phyloP scores from a whole-genome alignment of 2,113 vertebrate genomes.

The Xiphophorus couchianus region DNA sequence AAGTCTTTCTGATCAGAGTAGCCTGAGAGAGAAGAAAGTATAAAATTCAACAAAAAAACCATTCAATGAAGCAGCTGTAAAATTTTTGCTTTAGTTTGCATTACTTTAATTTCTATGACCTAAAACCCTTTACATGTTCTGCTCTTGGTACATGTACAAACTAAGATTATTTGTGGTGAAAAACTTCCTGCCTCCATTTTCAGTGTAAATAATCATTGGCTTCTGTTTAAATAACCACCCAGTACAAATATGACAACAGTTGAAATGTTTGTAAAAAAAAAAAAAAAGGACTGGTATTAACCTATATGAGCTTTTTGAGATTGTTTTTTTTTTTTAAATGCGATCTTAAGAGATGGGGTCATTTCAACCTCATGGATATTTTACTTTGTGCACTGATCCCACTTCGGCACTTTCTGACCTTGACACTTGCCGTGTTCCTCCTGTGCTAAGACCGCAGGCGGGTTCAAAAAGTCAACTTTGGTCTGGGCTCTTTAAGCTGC shows the following conservation, averaged over 20 bases:
- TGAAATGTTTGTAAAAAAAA: not conserved
- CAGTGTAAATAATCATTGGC: not conserved
- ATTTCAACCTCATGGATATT: too few species aligned
- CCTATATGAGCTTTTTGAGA: not conserved
- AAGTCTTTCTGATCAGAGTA: not conserved
- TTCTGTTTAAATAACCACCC: not conserved
- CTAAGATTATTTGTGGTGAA: not conserved
- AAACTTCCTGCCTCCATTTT: not conserved
- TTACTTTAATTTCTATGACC: not conserved
- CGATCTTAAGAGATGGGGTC: too few species aligned
- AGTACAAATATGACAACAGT: too few species aligned
- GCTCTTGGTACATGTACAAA: not conserved
- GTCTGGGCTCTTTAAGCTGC: too few species aligned
- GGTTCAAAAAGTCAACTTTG: not conserved
- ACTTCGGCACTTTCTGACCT: too few species aligned
- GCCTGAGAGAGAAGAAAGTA: not conserved
- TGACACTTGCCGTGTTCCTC: too few species aligned
- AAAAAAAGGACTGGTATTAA: not conserved
- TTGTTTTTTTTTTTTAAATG: not conserved
- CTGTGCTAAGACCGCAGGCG: too few species aligned
- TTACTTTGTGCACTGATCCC: too few species aligned
- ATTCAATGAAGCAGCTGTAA: not conserved
- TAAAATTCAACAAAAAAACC: not conserved
- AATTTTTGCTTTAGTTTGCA: not conserved
- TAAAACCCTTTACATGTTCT: not conserved